Conservation (phyloP, 2,113 vertebrate species). For the Perccottus glenii region DNA sequence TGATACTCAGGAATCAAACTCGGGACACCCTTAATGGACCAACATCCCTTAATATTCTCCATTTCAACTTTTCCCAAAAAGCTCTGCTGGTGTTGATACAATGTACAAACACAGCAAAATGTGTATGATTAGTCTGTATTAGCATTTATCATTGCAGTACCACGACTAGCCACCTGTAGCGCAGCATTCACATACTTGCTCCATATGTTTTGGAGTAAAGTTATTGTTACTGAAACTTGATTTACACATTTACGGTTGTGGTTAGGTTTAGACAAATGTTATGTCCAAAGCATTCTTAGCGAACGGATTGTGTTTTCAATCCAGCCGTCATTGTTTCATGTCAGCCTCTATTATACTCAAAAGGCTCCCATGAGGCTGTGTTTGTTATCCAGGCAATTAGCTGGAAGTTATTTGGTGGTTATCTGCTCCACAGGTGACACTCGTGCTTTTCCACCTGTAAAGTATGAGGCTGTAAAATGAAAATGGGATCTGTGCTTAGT, state of each 20-base stretch:
- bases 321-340: conserved; percentile 37
- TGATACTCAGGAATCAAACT: too few species aligned
- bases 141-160: too few species aligned
- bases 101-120: too few species aligned
- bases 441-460: conserved; percentile 54
- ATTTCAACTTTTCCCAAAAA: too few species aligned
- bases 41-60: too few species aligned
- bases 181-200: too few species aligned
- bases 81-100: too few species aligned
- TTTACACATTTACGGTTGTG: background rate
- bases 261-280: background rate
- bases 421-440: conserved; percentile 62
- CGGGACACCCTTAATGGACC: too few species aligned
- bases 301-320: conserved; percentile 34
- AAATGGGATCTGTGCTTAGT: conserved; percentile 59
- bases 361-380: conserved; percentile 58
- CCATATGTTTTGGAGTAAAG: too few species aligned
- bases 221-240: background rate
- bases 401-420: conserved; percentile 51
- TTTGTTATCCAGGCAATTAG: conserved; percentile 72
- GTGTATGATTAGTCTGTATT: too few species aligned
- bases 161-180: too few species aligned
- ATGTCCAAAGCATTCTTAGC: conserved; percentile 17
- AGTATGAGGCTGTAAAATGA: conserved; percentile 71
- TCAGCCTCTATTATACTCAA: conserved; percentile 62